A percentile compares a stretch with the other conserved stretches of the same genome.
Evolutionary conservation across 2,797 vertebrate species (phyloP).

Genomic region (Synanceia verrucosa): DNA sequence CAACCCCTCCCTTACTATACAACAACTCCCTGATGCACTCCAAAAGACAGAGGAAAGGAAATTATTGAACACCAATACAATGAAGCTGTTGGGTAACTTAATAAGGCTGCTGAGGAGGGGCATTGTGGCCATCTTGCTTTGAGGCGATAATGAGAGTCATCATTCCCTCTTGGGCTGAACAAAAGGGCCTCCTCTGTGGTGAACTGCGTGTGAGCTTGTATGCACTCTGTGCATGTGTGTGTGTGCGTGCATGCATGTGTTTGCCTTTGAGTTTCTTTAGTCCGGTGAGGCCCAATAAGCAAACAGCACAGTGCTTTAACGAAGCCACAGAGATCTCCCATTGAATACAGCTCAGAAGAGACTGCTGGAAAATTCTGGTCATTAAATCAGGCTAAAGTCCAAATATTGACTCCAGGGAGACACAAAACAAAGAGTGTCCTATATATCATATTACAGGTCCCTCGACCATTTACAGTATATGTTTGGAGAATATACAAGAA

Average conservation of each 20-base stretch:
- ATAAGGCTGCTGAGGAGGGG: conserved; percentile 74
- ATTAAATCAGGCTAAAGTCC: conserved; percentile 73
- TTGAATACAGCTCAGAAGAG: conserved; percentile 51
- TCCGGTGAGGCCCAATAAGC: conserved; percentile 64
- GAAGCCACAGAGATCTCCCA: conserved; percentile 57
- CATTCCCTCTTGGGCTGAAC: conserved; percentile 75
- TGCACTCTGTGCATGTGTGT: background rate
- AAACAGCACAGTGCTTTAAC: conserved; percentile 67
- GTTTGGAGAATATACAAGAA: conserved; percentile 35
- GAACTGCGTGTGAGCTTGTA: conserved; percentile 20
- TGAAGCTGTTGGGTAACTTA: conserved; percentile 80
- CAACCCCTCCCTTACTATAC: conserved; percentile 30
- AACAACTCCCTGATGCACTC: conserved; percentile 72
- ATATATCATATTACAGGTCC: conserved; percentile 54
- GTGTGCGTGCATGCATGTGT: conserved; percentile 19
- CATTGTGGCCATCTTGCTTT: conserved; percentile 75
- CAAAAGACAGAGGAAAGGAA: conserved; percentile 74
- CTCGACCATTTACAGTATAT: conserved; percentile 25
- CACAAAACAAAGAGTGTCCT: conserved; percentile 47
- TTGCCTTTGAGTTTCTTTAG: conserved; percentile 54
- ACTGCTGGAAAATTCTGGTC: conserved; percentile 65
- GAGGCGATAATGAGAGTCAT: conserved; percentile 81
- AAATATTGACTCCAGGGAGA: conserved; percentile 71
- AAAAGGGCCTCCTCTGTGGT: conserved; percentile 54
- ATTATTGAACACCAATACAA: conserved; percentile 80